Evolutionary conservation across 2,113 vertebrate genomes (phyloP).

Genomic region (Cervus canadensis): DNA sequence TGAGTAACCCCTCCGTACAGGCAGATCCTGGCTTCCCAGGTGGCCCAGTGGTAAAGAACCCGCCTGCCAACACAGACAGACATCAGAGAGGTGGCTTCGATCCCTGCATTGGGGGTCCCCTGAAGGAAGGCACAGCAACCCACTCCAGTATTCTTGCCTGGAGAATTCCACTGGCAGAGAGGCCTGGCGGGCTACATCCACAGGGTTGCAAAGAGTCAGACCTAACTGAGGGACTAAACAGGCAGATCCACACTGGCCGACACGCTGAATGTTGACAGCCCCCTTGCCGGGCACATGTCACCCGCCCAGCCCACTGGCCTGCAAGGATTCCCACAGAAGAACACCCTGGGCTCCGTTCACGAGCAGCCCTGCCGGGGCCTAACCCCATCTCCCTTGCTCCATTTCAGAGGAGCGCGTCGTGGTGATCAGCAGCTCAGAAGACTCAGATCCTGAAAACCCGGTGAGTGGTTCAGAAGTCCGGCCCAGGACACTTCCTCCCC

Average conservation of each 20-base stretch:
- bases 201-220: not conserved
- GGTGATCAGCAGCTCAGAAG: conserved; percentile 80
- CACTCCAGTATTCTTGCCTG: not conserved
- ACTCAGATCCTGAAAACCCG: conserved; percentile 71
- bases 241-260: not conserved
- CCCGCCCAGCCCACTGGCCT: not conserved
- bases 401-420: conserved; percentile 71
- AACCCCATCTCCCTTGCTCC: not conserved
- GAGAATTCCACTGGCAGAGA: not conserved
- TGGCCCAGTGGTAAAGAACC: not conserved
- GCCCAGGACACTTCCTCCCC: not conserved
- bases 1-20: not conserved
- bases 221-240: not conserved
- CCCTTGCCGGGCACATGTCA: not conserved
- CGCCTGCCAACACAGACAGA: not conserved
- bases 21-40: not conserved
- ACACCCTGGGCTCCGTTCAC: fast-evolving
- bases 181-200: not conserved
- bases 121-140: not conserved
- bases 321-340: not conserved
- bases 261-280: fast-evolving
- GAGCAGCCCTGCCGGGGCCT: not conserved
- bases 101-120: not conserved
- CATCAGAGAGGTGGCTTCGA: not conserved
- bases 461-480: conserved; percentile 47